Percentiles rank a stretch among this genome's conserved stretches.
Evolutionary conservation across 2,797 vertebrate genomes (phyloP).

Genomic region (Cyprinodon diabolis): DNA sequence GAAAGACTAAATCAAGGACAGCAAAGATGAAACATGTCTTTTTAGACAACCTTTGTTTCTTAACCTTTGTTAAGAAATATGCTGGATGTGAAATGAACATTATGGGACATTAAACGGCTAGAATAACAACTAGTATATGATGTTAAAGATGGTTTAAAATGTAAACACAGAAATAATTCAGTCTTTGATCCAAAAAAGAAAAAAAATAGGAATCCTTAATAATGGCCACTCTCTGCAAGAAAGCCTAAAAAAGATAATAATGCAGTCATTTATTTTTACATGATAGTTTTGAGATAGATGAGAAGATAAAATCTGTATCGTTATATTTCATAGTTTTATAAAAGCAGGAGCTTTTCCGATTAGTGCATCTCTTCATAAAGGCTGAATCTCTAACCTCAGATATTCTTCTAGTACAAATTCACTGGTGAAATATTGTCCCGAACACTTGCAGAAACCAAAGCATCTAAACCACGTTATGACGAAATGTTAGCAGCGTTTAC

Average conservation of each 20-base stretch:
- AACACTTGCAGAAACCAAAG: not conserved
- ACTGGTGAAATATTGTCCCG: not conserved
- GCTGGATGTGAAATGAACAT: not conserved
- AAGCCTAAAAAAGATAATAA: no score
- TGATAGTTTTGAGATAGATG: not conserved
- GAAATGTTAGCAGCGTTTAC: slow-evolving; percentile 29
- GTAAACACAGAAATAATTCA: no score
- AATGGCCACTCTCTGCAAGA: no score
- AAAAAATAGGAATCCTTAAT: no score
- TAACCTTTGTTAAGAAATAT: not conserved
- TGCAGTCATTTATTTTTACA: no score
- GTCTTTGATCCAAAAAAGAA: no score
- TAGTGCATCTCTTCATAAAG: not conserved
- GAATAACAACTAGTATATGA: no score
- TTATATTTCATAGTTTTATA: not conserved
- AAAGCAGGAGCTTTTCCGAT: not conserved
- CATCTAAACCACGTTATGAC: slow-evolving; percentile 24
- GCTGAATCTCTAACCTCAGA: slow-evolving; percentile 1
- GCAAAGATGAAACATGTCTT: not conserved
- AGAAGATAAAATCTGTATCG: not conserved
- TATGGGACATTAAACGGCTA: not conserved
- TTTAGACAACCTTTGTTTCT: no score
- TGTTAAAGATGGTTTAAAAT: no score
- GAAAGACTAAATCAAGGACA: not conserved
- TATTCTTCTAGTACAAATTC: slow-evolving; percentile 2